Conservation (phyloP, 2,888 invertebrate genomes). For the Tetragnatha montana region DNA sequence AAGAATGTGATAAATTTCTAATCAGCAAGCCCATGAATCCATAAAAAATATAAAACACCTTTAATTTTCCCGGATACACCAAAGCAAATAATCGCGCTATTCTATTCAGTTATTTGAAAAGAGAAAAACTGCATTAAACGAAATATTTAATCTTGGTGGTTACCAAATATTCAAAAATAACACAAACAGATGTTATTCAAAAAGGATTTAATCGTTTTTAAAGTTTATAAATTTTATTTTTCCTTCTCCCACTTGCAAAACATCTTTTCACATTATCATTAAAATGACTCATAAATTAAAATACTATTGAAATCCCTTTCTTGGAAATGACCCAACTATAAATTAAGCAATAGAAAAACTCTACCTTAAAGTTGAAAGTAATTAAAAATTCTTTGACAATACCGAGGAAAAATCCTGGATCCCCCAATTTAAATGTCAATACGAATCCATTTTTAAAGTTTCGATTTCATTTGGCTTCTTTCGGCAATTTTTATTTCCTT, state of each 20-base stretch:
- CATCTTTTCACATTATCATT: conserved; percentile 32
- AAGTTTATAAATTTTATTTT: conserved; percentile 31
- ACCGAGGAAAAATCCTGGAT: conserved; percentile 37
- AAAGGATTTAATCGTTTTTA: conserved; percentile 16
- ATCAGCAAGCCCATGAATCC: background rate
- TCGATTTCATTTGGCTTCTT: conserved; percentile 50
- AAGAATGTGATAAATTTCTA: background rate
- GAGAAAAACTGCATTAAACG: conserved; percentile 5
- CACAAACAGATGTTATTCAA: conserved; percentile 48
- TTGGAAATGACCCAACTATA: conserved; percentile 44
- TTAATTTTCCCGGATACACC: background rate
- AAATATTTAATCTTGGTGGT: background rate
- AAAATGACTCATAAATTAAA: conserved; percentile 57
- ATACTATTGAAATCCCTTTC: conserved; percentile 26
- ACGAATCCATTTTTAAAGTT: conserved; percentile 66
- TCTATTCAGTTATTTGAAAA: background rate
- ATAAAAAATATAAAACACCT: background rate
- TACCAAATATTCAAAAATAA: conserved; percentile 29
- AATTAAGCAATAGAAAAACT: conserved; percentile 35
- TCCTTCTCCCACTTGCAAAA: background rate
- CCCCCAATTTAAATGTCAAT: conserved; percentile 68
- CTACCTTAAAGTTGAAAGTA: conserved; percentile 57
- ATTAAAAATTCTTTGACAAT: conserved; percentile 65
- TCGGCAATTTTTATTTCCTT: background rate
- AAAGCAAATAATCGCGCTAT: conserved; percentile 18